phyloP scores from a whole-genome alignment of 2,113 vertebrate genomes.

The Ciconia boyciana region DNA sequence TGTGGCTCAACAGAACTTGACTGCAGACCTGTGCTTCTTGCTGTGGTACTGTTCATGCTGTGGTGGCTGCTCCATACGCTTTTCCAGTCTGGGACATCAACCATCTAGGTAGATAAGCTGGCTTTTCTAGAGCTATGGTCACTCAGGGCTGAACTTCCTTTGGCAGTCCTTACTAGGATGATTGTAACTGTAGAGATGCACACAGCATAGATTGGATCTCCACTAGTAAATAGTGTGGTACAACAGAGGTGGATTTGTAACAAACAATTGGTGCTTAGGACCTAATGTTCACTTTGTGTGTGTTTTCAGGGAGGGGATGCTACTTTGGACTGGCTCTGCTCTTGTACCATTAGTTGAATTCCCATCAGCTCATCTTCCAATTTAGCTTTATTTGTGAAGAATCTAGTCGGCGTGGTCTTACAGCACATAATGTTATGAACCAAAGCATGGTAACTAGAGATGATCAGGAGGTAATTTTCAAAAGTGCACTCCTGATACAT shows the following conservation, averaged over 20 bases:
- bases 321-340: neutral
- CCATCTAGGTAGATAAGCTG: neutral
- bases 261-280: neutral
- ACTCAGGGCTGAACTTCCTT: neutral
- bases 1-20: neutral
- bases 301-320: neutral
- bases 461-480: neutral
- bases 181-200: neutral
- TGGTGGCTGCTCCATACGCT: neutral
- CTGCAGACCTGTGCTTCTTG: neutral
- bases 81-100: neutral
- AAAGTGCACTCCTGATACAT: neutral
- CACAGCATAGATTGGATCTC: neutral
- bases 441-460: neutral
- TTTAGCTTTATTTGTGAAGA: neutral
- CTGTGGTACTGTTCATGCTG: neutral
- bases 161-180: neutral
- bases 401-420: neutral
- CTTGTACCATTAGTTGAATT: neutral
- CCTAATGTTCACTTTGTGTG: neutral
- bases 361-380: neutral
- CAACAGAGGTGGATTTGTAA: accelerated
- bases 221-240: neutral
- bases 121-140: neutral
- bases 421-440: neutral